Base-by-base conservation (phyloP, 2,888 invertebrate genomes). In the Aphidoletes aphidimyza region DNA sequence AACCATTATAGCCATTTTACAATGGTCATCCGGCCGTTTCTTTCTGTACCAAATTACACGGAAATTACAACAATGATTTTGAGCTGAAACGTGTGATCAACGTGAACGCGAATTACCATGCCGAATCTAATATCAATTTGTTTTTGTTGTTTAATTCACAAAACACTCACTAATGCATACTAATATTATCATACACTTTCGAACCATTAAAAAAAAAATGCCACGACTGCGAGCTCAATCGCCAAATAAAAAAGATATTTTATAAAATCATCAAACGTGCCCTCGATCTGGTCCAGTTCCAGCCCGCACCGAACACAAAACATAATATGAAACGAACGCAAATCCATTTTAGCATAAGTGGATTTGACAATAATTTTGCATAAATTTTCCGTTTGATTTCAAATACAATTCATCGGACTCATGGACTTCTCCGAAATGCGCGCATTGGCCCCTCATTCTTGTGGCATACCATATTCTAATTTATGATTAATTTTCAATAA, bases 331-430 rank as follows among this genome's bases (percentile, higher is more conserved):
- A n/a, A n/a, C n/a, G n/a, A n/a, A n/a, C 69, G 30, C 30, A 69
- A 69, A 69, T 69, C 69, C 69, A 69, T 69, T 69, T 69, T 30
- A 30, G 69, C 69, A 69, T 69, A 69, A 69, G 34, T 69, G 69
- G 69, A 69, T 69, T 69, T 69, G 34, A 34, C 34, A 69, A 69
- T 69, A 69, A 69, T 69, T 69, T 69, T 69, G n/a, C 69, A 69
- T 69, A 26, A 69, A 69, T 69, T 69, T 69, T 69, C 69, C 69
- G 69, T 69, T 69, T 69, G 69, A 69, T 69, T 69, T 69, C 30
- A 30, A 69, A 69, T 30, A 14, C 34, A 30, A 54, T 42, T 42
- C 14, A 6, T 9, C 42, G 42, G 5, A 69, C n/a, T 69, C 69
- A 30, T 69, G 26, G n/a, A n/a, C 2, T 22, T 54, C 2, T 22